A percentile compares a stretch with the other conserved stretches of the same genome.
Evolutionary conservation across 2,113 vertebrate genomes (phyloP).

Genomic region (Lanius collurio): DNA sequence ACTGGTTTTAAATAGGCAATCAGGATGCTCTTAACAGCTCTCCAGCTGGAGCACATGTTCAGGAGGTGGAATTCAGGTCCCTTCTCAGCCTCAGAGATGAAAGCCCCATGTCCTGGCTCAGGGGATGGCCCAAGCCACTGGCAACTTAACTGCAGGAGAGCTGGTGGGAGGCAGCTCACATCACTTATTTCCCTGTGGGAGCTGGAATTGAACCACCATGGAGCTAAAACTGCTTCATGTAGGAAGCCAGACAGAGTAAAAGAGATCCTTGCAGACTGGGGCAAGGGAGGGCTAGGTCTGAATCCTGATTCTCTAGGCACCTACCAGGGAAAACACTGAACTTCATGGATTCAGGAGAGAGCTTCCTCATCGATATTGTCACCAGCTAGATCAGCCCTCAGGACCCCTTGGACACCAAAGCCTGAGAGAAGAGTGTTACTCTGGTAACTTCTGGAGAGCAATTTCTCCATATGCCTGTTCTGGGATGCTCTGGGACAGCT

Average conservation of each 20-base stretch:
- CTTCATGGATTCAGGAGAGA: not conserved
- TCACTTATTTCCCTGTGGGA: not conserved
- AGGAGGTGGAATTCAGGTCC: not conserved
- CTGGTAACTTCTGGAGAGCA: not conserved
- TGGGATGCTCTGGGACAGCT: not conserved
- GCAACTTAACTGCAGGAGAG: not conserved
- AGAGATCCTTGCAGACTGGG: not conserved
- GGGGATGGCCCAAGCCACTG: not conserved
- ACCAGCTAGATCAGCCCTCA: not conserved
- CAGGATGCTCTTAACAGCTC: rapidly evolving
- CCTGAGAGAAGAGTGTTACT: not conserved
- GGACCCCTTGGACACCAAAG: not conserved
- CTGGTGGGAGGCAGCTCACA: not conserved
- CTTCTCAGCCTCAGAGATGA: not conserved
- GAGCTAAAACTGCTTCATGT: not conserved
- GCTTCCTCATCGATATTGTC: not conserved
- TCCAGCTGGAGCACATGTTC: rapidly evolving
- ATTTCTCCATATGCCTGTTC: rapidly evolving
- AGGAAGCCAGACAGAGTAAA: not conserved
- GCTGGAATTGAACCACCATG: not conserved
- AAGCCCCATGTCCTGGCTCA: no score
- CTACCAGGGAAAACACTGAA: not conserved
- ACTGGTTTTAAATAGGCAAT: rapidly evolving
- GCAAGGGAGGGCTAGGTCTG: not conserved
- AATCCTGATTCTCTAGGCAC: not conserved